Conservation (phyloP, 1,140 invertebrate genomes). For the Tenebrio molitor region DNA sequence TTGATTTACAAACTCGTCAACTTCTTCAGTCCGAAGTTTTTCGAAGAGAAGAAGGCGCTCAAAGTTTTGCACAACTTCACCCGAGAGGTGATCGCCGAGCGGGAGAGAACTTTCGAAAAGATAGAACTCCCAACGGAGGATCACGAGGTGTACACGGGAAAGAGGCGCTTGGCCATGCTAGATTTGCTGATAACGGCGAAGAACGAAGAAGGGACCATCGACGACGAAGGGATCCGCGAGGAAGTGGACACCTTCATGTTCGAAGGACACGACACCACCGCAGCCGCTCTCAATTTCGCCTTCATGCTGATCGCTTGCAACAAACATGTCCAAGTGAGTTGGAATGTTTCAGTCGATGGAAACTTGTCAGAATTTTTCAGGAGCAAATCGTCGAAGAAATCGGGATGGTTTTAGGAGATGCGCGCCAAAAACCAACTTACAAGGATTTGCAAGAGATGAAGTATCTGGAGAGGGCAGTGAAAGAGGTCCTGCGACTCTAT, state of each 20-base stretch:
- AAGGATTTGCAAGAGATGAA: constrained; percentile 75
- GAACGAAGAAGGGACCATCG: constrained; percentile 68
- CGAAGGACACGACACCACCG: constrained; percentile 70
- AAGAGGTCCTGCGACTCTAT: constrained; percentile 74
- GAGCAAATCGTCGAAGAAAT: constrained; percentile 68
- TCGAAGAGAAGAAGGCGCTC: constrained; percentile 68
- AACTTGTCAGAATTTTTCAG: too few relatives aligned
- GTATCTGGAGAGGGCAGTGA: constrained; percentile 76
- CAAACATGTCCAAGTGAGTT: constrained; percentile 40
- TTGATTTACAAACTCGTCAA: constrained; percentile 71
- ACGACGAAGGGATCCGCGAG: constrained; percentile 78
- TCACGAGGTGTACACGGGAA: constrained; percentile 54
- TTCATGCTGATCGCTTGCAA: constrained; percentile 64
- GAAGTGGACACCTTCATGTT: constrained; percentile 90
- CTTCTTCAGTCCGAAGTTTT: constrained; percentile 66
- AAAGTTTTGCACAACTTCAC: constrained; percentile 74
- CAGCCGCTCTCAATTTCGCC: constrained; percentile 63
- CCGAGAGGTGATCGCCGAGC: constrained; percentile 66
- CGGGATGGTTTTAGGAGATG: constrained; percentile 73
- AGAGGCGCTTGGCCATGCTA: constrained; percentile 80
- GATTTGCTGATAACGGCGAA: constrained; percentile 80
- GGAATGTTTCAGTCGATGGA: too few relatives aligned
- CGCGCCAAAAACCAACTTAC: constrained; percentile 66
- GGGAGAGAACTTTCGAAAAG: constrained; percentile 46
- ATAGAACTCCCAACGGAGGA: constrained; percentile 11